Conservation (phyloP, 2,888 invertebrate species). For the Drosophila prolongata region DNA sequence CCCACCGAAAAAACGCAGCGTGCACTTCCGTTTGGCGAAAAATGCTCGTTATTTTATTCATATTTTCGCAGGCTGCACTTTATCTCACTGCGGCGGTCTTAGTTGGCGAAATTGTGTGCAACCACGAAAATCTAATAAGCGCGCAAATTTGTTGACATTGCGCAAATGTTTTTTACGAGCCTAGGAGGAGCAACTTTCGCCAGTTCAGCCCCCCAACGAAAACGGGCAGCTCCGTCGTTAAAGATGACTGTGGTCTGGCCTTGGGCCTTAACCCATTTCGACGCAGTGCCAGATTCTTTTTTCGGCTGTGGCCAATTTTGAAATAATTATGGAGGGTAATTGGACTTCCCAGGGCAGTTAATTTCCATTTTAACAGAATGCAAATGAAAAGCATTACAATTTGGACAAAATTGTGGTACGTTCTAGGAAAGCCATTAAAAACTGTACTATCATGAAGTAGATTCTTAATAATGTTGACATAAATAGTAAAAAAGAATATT, state of each 20-base stretch:
- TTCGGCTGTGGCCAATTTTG: slow-evolving; percentile 12
- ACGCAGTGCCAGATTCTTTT: slow-evolving; percentile 24
- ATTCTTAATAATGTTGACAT: too few species aligned
- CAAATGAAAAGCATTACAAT: background rate
- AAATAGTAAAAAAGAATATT: too few species aligned
- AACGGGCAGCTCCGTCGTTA: slow-evolving; percentile 19
- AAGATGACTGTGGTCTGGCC: slow-evolving; percentile 32
- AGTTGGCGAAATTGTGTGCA: slow-evolving; percentile 80
- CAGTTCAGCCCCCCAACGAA: background rate
- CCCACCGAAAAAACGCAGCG: slow-evolving; percentile 56
- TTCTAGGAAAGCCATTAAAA: too few species aligned
- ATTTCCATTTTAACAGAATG: background rate
- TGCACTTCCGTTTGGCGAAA: slow-evolving; percentile 64
- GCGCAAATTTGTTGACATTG: slow-evolving; percentile 80
- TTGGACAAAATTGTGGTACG: background rate
- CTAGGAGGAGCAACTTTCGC: slow-evolving; percentile 51
- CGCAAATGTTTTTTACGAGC: slow-evolving; percentile 78
- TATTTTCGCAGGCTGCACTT: slow-evolving; percentile 69
- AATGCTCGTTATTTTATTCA: slow-evolving; percentile 70
- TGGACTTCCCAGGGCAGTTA: background rate
- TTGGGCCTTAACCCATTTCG: slow-evolving; percentile 40
- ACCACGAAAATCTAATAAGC: slow-evolving; percentile 80
- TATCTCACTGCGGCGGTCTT: slow-evolving; percentile 73
- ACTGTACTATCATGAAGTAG: too few species aligned
- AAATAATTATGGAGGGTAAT: slow-evolving; percentile 14